Evolutionary conservation across 2,888 invertebrate genomes (phyloP).

Genomic region (Xiphydria camelus): DNA sequence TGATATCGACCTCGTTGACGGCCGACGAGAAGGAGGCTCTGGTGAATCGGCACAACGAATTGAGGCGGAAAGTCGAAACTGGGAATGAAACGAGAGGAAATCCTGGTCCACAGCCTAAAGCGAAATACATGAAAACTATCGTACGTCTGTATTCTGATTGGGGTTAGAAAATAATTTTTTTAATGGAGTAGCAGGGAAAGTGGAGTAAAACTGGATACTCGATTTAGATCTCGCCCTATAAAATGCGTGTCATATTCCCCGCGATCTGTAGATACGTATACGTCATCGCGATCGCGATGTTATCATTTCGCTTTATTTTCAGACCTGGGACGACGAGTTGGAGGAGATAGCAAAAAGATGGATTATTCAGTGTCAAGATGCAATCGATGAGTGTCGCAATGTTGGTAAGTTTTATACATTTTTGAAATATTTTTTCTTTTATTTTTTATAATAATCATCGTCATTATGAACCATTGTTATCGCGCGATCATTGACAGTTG

Average conservation of each 20-base stretch:
- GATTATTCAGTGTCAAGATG: slow-evolving; percentile 56
- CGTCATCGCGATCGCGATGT: background rate
- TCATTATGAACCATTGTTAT: background rate
- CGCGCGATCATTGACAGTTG: background rate
- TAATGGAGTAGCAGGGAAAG: too few relatives aligned
- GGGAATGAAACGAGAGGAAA: slow-evolving; percentile 30
- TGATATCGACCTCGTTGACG: slow-evolving; percentile 2
- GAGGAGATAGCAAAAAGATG: slow-evolving; percentile 55
- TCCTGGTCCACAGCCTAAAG: slow-evolving; percentile 33
- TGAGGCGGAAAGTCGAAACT: slow-evolving; percentile 23
- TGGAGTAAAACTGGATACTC: too few relatives aligned
- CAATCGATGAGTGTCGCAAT: slow-evolving; percentile 54
- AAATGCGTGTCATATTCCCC: too few relatives aligned
- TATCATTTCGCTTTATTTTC: background rate
- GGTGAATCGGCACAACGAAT: slow-evolving; percentile 24
- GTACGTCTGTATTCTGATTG: background rate
- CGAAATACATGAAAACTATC: background rate
- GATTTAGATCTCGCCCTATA: too few relatives aligned
- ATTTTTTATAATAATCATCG: too few relatives aligned
- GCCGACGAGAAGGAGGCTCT: slow-evolving; percentile 13
- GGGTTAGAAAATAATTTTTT: too few relatives aligned
- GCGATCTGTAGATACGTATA: too few relatives aligned
- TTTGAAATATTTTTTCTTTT: too few relatives aligned
- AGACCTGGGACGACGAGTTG: slow-evolving; percentile 50
- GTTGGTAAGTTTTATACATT: slow-evolving; percentile 34